phyloP scores from a whole-genome alignment of 2,113 vertebrate genomes.

The Toxotes chatareus region DNA sequence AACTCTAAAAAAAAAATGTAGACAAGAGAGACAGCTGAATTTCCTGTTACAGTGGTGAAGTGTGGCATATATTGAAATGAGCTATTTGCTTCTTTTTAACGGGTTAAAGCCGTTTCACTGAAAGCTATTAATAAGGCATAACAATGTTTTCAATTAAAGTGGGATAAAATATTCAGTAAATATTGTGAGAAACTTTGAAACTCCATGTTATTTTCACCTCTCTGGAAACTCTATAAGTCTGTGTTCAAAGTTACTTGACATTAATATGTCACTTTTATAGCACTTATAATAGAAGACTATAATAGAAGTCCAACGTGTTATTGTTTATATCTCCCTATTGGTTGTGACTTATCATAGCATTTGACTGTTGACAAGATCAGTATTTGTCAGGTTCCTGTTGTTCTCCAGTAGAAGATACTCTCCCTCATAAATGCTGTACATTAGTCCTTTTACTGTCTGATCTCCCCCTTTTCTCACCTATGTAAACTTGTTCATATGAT shows the following conservation, averaged over 20 bases:
- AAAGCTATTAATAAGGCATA: not conserved
- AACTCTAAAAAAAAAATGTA: not conserved
- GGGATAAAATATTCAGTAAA: not conserved
- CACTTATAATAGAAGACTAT: no score
- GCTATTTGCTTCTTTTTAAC: not conserved
- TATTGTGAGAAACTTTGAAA: not conserved
- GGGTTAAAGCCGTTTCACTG: not conserved
- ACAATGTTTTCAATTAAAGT: constrained; percentile 4
- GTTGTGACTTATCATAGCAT: not conserved
- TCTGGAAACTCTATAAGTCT: not conserved
- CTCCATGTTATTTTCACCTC: not conserved
- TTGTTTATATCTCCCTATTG: not conserved
- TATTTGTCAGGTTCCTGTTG: constrained; percentile 8
- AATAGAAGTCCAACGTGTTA: not conserved
- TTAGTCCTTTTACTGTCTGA: not conserved
- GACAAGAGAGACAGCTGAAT: not conserved
- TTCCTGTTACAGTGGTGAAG: not conserved
- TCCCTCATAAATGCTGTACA: not conserved
- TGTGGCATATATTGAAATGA: not conserved
- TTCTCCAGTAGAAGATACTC: not conserved
- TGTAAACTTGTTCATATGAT: constrained; percentile 9
- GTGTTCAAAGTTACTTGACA: constrained; percentile 12
- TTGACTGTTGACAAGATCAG: not conserved
- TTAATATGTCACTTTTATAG: no score
- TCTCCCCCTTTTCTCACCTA: constrained; percentile 1